Base-by-base conservation (phyloP, 2,797 vertebrate species). In the Podarcis lilfordi region DNA sequence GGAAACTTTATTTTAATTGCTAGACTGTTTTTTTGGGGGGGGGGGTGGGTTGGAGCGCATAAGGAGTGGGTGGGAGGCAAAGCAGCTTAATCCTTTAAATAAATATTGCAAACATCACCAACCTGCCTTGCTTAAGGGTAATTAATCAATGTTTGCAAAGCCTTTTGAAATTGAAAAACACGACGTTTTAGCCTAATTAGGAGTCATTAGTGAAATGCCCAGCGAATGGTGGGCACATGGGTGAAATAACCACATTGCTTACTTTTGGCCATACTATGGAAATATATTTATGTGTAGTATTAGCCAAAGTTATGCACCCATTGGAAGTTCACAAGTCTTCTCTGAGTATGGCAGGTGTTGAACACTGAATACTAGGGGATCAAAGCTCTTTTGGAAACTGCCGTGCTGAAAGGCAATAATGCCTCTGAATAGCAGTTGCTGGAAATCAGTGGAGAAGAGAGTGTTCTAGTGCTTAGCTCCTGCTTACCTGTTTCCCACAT, bases 1-100 rank as follows among this genome's bases (percentile, higher is more conserved):
- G 92, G 69, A 86, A 90, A 91, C 88, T 89, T 94, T 78, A 89
- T 68, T 86, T 76, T 93, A 91, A 93, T 90, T 95, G 85, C 89
- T 87, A 89, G 69, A 17, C 17, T 43, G 43, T 1, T 2, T 80
- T 17, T 55, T 55, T 55, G 13, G 4, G 21, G 72, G 29, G 61
- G 40, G 76, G 27, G 74, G 32, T 32, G 32, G 50, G 50, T 50
- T 55, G 50, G 50, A 13, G 50, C 50, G 0, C 50, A 50, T 13
- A 50, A 50, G 11, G 10, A 55, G 55, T 45, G 61, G 23, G 6
- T 29, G 35, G 55, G 76, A 50, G 23, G 75, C 0, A 23, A 40
- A 17, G n/a, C 9, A 75, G 80, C 86, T 45, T 86, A 91, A 93
- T 74, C 89, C 75, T 80, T 93, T 92, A 92, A 91, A 91, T 29